Evolutionary conservation across 2,797 vertebrate genomes (phyloP).

Genomic region (Trematomus bernacchii): DNA sequence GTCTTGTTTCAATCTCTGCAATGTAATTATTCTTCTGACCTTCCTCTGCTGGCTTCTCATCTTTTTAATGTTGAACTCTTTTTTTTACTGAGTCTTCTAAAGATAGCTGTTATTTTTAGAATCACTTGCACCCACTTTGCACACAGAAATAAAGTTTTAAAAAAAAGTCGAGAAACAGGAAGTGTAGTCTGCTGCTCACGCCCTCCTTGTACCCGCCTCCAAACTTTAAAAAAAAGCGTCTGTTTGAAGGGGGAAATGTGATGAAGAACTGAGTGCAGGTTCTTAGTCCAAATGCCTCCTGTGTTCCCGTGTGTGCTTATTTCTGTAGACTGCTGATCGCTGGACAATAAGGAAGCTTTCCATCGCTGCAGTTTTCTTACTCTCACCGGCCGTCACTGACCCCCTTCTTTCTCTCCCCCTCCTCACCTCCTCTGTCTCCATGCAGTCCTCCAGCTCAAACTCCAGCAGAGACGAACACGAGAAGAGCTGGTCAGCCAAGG

Average conservation of each 20-base stretch:
- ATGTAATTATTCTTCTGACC: background rate
- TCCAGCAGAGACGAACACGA: slow-evolving; percentile 97
- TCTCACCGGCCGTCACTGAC: slow-evolving; percentile 49
- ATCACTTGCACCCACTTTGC: slow-evolving; percentile 5
- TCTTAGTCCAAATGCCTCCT: slow-evolving; percentile 21
- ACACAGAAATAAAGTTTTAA: background rate
- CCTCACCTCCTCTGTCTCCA: slow-evolving; percentile 73
- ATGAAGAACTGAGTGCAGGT: slow-evolving; percentile 41
- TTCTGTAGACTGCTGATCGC: slow-evolving; percentile 26
- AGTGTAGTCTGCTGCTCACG: slow-evolving; percentile 70
- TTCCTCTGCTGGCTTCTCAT: background rate
- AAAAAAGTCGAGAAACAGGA: slow-evolving; percentile 77
- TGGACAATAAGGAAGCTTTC: slow-evolving; percentile 27
- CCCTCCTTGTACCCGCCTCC: slow-evolving; percentile 66
- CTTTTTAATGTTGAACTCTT: slow-evolving; percentile 1
- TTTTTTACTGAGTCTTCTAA: background rate
- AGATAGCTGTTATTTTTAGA: slow-evolving; percentile 1
- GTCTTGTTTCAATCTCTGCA: background rate
- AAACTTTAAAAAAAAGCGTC: slow-evolving; percentile 26
- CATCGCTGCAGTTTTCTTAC: slow-evolving; percentile 27
- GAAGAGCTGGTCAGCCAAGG: slow-evolving; percentile 99
- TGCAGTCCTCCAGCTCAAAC: slow-evolving; percentile 98
- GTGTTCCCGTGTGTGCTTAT: slow-evolving; percentile 9
- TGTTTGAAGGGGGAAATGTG: slow-evolving; percentile 45
- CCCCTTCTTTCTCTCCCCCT: slow-evolving; percentile 50